Evolutionary conservation across 2,888 invertebrate genomes (phyloP).

Genomic region (Apodemia mormo): DNA sequence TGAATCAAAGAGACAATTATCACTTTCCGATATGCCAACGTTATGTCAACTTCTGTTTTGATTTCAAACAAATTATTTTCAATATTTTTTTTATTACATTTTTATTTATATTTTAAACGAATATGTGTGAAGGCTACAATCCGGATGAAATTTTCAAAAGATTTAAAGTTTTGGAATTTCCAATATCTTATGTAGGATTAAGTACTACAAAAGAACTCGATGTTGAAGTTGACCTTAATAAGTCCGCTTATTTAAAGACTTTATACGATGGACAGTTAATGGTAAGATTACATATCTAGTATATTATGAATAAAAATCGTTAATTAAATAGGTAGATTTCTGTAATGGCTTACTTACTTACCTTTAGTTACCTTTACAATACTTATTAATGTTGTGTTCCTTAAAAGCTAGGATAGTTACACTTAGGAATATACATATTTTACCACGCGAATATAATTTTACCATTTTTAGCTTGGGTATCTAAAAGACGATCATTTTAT

Average conservation of each 20-base stretch:
- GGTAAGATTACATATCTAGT: constrained; percentile 44
- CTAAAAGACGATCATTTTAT: too few relatives aligned
- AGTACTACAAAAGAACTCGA: constrained; percentile 54
- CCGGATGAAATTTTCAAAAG: constrained; percentile 62
- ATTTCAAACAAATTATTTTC: background rate
- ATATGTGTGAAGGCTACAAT: constrained; percentile 51
- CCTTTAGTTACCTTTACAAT: too few relatives aligned
- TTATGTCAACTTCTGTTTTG: background rate
- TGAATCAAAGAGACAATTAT: too few relatives aligned
- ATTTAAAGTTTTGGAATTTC: constrained; percentile 68
- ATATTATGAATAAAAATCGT: too few relatives aligned
- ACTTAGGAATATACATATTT: too few relatives aligned
- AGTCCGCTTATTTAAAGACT: constrained; percentile 65
- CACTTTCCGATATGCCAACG: background rate
- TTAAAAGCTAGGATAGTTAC: too few relatives aligned
- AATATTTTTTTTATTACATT: constrained; percentile 16
- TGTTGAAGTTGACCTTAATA: constrained; percentile 56
- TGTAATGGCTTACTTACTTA: too few relatives aligned
- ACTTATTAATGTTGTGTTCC: too few relatives aligned
- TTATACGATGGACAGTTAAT: constrained; percentile 55
- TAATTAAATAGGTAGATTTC: background rate
- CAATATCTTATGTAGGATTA: constrained; percentile 62
- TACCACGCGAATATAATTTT: too few relatives aligned
- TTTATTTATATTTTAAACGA: constrained; percentile 20
- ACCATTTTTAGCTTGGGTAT: too few relatives aligned